Percentiles rank a stretch among this genome's conserved stretches.
These are phyloP conservation scores for Agrotis puta DNA, from an alignment of 2,888 invertebrate species.

Conservation along the genomic window DNA sequence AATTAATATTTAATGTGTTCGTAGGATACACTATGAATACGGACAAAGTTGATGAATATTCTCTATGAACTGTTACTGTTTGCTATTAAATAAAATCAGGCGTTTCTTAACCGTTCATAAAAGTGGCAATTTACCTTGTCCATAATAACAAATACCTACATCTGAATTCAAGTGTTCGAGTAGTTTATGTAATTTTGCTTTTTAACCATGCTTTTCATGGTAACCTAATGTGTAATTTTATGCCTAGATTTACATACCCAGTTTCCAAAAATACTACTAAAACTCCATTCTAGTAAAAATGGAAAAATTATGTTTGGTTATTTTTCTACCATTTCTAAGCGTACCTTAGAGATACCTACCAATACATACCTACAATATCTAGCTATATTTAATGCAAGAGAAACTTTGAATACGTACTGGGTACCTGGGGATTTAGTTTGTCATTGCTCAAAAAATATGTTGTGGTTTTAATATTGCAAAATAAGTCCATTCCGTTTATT, in stretches of 20 bases:
- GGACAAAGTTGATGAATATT: constrained; percentile 48
- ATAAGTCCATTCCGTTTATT: constrained; percentile 14
- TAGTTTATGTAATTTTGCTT: constrained; percentile 1
- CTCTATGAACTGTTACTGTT: constrained; percentile 48
- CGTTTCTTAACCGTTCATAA: constrained; percentile 38
- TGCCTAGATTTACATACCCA: not conserved
- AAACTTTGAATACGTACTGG: not conserved
- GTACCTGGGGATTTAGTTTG: not conserved
- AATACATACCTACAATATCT: not conserved
- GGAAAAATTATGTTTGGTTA: not conserved
- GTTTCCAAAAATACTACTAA: not conserved
- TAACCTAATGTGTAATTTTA: not conserved
- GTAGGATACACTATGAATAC: constrained; percentile 62
- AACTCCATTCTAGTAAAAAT: not conserved
- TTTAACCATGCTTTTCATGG: constrained; percentile 6
- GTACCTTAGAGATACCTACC: not conserved
- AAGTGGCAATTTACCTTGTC: constrained; percentile 51
- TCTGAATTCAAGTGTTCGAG: constrained; percentile 9
- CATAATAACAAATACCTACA: not conserved
- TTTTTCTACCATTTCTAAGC: not conserved
- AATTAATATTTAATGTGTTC: constrained; percentile 69
- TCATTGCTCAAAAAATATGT: not conserved
- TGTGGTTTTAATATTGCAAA: not conserved
- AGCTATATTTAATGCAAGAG: not conserved
- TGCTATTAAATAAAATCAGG: constrained; percentile 52